Evolutionary conservation across 2,888 invertebrate species (phyloP).

Genomic region (Autographa pulchrina): DNA sequence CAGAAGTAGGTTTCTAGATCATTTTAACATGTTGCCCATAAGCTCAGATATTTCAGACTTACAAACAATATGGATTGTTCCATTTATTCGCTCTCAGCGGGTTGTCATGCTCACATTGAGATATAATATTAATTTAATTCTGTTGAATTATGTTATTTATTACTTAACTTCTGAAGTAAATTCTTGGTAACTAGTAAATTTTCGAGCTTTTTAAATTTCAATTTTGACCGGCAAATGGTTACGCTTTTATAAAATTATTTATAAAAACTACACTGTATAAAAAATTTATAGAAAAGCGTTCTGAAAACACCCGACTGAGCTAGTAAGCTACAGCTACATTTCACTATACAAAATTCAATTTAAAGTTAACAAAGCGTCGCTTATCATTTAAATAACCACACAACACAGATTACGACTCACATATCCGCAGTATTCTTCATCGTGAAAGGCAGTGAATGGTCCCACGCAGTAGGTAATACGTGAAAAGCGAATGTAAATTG

Average conservation of each 20-base stretch:
- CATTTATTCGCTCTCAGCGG: neutral
- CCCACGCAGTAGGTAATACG: constrained; percentile 42
- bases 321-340: constrained; percentile 17
- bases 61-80: neutral
- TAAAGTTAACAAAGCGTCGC: constrained; percentile 8
- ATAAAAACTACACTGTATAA: no score
- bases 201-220: no score
- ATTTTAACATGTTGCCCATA: neutral
- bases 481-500: constrained; percentile 65
- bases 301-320: neutral
- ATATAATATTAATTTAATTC: neutral
- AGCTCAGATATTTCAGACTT: neutral
- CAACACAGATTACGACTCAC: constrained; percentile 19
- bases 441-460: constrained; percentile 53
- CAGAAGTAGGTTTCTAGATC: constrained; percentile 1
- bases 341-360: neutral
- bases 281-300: neutral
- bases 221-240: no score
- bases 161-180: no score
- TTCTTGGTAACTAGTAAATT: no score
- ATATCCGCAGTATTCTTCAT: constrained; percentile 42
- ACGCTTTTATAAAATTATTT: no score
- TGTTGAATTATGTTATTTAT: neutral
- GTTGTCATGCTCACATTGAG: neutral
- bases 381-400: constrained; percentile 26